Evolutionary conservation across 2,113 vertebrate genomes (phyloP).

Genomic region (Ellobius talpinus): DNA sequence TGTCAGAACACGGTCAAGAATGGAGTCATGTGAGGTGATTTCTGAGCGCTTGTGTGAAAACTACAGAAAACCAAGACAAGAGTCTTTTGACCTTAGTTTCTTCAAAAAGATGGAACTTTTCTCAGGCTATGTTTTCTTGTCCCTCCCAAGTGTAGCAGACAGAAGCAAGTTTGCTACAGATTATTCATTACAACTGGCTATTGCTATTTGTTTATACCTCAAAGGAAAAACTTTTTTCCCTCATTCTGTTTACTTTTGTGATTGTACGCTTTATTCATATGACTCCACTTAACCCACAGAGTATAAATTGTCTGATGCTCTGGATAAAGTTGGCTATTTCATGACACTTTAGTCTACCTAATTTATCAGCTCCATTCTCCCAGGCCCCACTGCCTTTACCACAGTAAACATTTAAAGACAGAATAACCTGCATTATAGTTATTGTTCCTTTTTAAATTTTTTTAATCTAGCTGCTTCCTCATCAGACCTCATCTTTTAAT

Average conservation of each 20-base stretch:
- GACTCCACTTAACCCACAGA: not conserved
- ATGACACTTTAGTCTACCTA: not conserved
- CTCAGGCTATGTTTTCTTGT: not conserved
- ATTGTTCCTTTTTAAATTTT: not conserved
- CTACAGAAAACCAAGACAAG: not conserved
- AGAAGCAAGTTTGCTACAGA: not conserved
- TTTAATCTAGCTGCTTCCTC: not conserved
- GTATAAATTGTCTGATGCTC: not conserved
- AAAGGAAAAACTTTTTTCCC: not conserved
- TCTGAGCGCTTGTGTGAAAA: not conserved
- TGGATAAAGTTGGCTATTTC: not conserved
- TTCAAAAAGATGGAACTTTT: not conserved
- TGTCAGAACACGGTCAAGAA: not conserved
- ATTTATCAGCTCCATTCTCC: not conserved
- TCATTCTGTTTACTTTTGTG: not conserved
- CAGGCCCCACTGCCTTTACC: not conserved
- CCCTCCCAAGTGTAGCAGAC: not conserved
- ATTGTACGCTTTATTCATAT: not conserved
- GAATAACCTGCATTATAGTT: not conserved
- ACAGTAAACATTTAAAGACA: not conserved
- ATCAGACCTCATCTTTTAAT: not conserved
- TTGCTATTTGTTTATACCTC: not conserved
- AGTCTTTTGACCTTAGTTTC: not conserved
- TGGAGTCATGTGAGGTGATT: not conserved
- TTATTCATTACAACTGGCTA: not conserved